Percentiles rank a stretch among this genome's conserved stretches.
These are phyloP conservation scores for Marisa cornuarietis DNA, from an alignment of 1,140 invertebrate species.

Conservation along the genomic window DNA sequence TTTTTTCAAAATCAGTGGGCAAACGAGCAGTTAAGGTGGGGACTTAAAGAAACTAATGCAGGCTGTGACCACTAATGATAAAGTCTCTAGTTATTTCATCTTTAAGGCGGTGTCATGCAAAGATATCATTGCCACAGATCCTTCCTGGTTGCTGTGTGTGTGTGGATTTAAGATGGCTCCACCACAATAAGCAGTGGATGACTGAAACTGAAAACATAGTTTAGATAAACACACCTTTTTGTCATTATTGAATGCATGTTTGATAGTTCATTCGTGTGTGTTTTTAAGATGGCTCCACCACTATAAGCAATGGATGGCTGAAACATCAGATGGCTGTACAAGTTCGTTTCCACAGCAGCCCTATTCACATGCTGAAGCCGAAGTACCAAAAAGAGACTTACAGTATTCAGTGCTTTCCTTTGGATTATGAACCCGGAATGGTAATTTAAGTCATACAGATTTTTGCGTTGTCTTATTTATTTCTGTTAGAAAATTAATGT, in stretches of 20 bases:
- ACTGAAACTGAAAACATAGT: conserved; percentile 72
- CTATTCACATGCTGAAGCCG: conserved; percentile 81
- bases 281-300: conserved; percentile 71
- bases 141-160: not conserved
- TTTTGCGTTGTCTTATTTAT: no score
- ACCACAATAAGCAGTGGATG: conserved; percentile 82
- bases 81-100: no score
- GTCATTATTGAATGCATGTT: no score
- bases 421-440: conserved; percentile 59
- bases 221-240: no score
- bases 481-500: no score
- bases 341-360: conserved; percentile 77
- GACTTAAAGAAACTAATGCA: no score
- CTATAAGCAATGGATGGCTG: conserved; percentile 85
- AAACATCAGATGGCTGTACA: conserved; percentile 86
- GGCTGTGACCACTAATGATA: no score
- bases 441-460: not conserved
- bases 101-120: no score
- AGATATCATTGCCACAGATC: no score
- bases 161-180: conserved; percentile 69
- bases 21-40: no score
- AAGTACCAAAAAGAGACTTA: conserved; percentile 69
- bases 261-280: not conserved
- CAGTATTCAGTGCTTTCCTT: conserved; percentile 57
- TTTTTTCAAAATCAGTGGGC: no score